Base-by-base conservation (phyloP, 1,140 invertebrate species). In the Saxidomus purpurata region DNA sequence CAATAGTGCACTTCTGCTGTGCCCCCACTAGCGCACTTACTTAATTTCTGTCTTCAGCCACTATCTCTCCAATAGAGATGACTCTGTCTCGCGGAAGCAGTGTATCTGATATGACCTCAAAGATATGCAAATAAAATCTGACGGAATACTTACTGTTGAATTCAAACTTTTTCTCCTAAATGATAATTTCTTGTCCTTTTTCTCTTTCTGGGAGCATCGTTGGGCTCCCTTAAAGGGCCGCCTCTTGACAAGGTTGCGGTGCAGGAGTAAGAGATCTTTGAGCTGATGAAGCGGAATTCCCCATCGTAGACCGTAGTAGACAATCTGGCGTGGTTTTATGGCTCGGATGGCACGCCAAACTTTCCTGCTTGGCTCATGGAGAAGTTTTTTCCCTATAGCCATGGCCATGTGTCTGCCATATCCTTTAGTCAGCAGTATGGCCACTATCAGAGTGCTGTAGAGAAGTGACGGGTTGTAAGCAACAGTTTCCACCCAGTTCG, bases 231-330 rank as follows among this genome's bases (percentile, higher is more conserved):
- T 40, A 67, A 67, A 67, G 4, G 85, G 85, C 28, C 49, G 38
- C 31, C 59, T 87, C n/a, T 76, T 79, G 49, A 87, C 40, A 15
- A 87, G 31, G 34, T 87, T 87, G 25, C 85, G 47, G 80, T 87
- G 85, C 0, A 87, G 85, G 22, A 87, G 13, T 2, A 87, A 59
- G 0, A 87, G 59, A 11, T 87, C 85, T 36, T 80, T 79, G 17
- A 87, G 85, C 43, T 87, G 71, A 61, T 87, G 40, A 0, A 87
- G 43, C n/a, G 85, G 85, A 31, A 87, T 87, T 19, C 85, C 85
- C 85, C 85, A 87, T 15, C 76, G 31, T 22, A 87, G 55, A 22
- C 85, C 85, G 28, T 87, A 87, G 55, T 87, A 87, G 17, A 87
- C 38, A 36, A 87, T 87, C 55, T 87, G 85, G 34, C 85, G 85